Evolutionary conservation across 2,888 invertebrate genomes (phyloP).

Genomic region (Oscheius sp.): DNA sequence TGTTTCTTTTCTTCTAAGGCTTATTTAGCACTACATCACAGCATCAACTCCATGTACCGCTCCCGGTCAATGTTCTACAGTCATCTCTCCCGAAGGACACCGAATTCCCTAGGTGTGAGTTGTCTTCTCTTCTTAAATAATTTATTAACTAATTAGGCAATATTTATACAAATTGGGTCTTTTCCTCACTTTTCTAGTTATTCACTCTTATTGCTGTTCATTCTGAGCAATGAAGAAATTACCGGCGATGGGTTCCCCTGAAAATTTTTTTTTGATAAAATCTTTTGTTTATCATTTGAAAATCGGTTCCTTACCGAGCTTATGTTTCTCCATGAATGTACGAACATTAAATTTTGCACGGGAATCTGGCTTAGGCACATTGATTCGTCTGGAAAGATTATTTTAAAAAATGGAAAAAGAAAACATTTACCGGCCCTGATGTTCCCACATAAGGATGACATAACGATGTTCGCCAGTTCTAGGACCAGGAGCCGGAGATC

Average conservation of each 20-base stretch:
- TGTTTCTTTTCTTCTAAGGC: background rate
- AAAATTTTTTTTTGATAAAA: constrained; percentile 31
- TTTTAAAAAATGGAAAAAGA: background rate
- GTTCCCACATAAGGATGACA: constrained; percentile 69
- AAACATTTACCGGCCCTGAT: constrained; percentile 54
- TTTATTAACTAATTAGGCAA: background rate
- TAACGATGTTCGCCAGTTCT: constrained; percentile 70
- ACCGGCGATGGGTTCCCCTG: constrained; percentile 68
- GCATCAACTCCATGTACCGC: background rate
- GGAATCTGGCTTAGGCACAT: constrained; percentile 62
- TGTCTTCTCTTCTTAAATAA: no score
- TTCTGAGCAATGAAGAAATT: constrained; percentile 69
- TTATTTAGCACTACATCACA: constrained; percentile 16
- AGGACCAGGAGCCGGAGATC: constrained; percentile 69
- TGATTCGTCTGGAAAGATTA: constrained; percentile 35
- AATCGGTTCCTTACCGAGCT: constrained; percentile 52
- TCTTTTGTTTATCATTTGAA: background rate
- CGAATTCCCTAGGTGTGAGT: no score
- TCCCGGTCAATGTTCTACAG: background rate
- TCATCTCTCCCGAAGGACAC: background rate
- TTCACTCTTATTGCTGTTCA: constrained; percentile 44
- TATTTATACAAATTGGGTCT: background rate
- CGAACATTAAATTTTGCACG: constrained; percentile 70
- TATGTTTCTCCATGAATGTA: constrained; percentile 69
- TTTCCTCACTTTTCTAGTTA: constrained; percentile 1